Conservation (phyloP, 2,113 vertebrate species). For the Otolemur garnettii region DNA sequence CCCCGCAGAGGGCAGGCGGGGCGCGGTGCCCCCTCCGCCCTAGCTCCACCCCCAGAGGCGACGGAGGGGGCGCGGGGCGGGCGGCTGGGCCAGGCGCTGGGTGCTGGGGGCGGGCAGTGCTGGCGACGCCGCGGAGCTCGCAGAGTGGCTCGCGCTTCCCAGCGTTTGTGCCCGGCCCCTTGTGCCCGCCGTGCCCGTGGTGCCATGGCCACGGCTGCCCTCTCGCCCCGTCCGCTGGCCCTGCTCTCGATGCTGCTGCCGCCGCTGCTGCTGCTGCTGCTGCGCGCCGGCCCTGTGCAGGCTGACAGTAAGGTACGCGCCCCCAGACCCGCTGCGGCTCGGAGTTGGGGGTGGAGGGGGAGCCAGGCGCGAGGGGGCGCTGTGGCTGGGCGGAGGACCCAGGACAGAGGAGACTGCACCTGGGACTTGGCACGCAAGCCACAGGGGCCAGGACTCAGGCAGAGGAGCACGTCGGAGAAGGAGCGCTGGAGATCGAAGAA, state of each 20-base stretch:
- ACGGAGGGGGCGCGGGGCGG: not conserved
- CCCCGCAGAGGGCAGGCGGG: not conserved
- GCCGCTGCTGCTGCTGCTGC: slow-evolving; percentile 13
- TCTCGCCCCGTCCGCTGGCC: not conserved
- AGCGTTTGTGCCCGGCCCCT: not conserved
- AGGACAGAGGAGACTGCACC: not conserved
- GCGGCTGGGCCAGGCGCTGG: not conserved
- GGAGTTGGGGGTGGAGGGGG: not conserved
- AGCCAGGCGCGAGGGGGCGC: slow-evolving; percentile 61
- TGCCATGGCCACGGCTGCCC: slow-evolving; percentile 29
- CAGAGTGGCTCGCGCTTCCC: not conserved
- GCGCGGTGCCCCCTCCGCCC: not conserved
- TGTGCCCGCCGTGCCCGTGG: not conserved
- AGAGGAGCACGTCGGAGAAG: not conserved
- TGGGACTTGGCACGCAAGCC: not conserved
- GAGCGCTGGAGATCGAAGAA: not conserved
- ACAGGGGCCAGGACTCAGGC: not conserved
- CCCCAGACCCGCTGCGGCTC: not conserved
- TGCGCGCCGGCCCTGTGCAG: not conserved
- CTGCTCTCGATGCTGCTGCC: not conserved
- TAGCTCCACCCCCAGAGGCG: slow-evolving; percentile 34
- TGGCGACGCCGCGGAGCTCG: not conserved
- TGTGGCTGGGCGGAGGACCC: not conserved
- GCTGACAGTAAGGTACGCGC: slow-evolving; percentile 73
- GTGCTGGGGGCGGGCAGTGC: not conserved